Evolutionary conservation across 2,888 invertebrate genomes (phyloP).

Genomic region (Phaedon cochleariae): DNA sequence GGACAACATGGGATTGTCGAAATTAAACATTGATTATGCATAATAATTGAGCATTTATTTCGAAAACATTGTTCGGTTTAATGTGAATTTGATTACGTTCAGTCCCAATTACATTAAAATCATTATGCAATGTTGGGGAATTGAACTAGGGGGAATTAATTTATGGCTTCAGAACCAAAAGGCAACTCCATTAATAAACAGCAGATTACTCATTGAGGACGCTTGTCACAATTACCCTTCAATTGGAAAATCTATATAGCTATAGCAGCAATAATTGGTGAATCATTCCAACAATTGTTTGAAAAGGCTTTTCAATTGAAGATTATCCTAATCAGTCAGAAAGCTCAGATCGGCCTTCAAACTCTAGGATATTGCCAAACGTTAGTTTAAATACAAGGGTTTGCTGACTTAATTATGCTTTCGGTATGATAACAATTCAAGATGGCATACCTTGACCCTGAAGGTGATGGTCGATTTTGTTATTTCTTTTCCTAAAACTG

Average conservation of each 20-base stretch:
- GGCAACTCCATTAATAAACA: not conserved
- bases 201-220: not conserved
- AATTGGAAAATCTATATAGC: not conserved
- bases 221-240: not conserved
- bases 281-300: too few species aligned
- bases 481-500: too few species aligned
- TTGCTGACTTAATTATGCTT: too few species aligned
- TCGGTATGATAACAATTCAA: too few species aligned
- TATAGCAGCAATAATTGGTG: too few species aligned
- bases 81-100: slow-evolving; percentile 1
- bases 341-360: too few species aligned
- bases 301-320: too few species aligned
- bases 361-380: too few species aligned
- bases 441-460: too few species aligned
- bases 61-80: not conserved
- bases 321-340: too few species aligned
- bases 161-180: not conserved
- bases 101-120: not conserved
- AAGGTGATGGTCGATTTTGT: too few species aligned
- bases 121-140: not conserved
- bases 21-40: not conserved
- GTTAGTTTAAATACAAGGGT: too few species aligned
- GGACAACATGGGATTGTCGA: not conserved
- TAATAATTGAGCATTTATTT: not conserved
- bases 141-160: not conserved